Evolutionary conservation across 2,888 invertebrate species (phyloP), one percentile per base, ranked within the genome.

Genomic region (Drosophila demipolita): DNA sequence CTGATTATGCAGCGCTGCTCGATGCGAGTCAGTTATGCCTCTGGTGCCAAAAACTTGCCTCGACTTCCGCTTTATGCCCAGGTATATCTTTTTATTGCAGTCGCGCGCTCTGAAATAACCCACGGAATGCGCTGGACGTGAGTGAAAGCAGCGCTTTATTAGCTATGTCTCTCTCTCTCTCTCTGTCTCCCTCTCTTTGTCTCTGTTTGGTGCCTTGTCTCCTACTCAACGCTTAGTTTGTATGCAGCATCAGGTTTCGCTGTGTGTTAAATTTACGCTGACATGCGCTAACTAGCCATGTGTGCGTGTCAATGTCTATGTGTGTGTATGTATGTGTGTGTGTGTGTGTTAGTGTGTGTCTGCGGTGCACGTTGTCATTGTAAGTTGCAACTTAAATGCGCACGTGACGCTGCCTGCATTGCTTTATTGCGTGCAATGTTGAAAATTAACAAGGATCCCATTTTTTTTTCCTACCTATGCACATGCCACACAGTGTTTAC

Each of bases 241-340:
- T 85, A 88, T 90, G 85, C 90, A 72, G 88, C 73, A 69, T 90
- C 85, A 90, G 88, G 90, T 88, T 86, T 80, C 78, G 73, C 50
- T 82, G 72, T 88, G 90, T 85, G 89, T 86, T 85, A 85, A 88
- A 85, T 85, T 88, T 88, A 88, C 90, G 88, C 86, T 88, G 90
- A 86, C 83, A 88, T 80, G 80, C 75, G 73, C 86, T 85, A 90
- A 90, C 90, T 82, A 90, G 86, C 88, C 75, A 53, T 69, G 52
- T 60, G 45, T 62, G 49, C 55, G 38, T 29, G 38, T 38, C 38
- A 23, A 11, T 55, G 38, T 38, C 26, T 26, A n/a, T 26, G 26
- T 49, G 17, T 38, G 17, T 62, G 11, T 29, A 7, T 29, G 17
- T 58, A 32, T 75, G 61, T 73, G 38, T 62, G 11, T 29, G 29